Conservation (phyloP, 2,113 vertebrate species). For the Harpagus bidentatus region DNA sequence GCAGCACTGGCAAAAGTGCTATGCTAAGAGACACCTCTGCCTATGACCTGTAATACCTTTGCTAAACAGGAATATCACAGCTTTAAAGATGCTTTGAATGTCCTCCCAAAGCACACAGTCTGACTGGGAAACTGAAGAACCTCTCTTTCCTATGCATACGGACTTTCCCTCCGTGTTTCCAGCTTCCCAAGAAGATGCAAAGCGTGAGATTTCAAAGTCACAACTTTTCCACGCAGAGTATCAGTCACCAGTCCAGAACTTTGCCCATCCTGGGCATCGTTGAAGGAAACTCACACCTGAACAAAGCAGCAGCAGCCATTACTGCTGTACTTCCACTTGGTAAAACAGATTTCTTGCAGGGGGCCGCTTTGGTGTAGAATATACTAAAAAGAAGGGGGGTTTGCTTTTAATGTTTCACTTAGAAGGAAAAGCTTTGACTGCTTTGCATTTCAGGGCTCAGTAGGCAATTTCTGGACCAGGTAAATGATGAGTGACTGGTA, state of each 20-base stretch:
- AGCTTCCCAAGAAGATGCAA: background rate
- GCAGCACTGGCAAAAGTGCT: accelerated
- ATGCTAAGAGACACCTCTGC: background rate
- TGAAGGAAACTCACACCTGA: background rate
- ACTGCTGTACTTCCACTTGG: background rate
- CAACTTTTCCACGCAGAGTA: accelerated
- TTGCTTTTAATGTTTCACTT: background rate
- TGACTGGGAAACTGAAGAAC: background rate
- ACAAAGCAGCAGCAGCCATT: background rate
- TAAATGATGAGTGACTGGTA: background rate
- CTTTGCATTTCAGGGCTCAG: background rate
- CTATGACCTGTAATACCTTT: background rate
- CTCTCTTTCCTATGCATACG: background rate
- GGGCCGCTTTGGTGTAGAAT: background rate
- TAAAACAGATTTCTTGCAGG: background rate
- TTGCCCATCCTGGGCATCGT: background rate
- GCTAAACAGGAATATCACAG: background rate
- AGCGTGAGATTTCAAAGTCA: background rate
- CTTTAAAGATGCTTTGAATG: background rate
- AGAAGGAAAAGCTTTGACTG: background rate
- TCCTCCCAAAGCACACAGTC: background rate
- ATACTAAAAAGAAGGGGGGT: accelerated
- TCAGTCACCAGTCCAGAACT: background rate
- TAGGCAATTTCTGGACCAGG: background rate
- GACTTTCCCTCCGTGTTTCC: background rate